Evolutionary conservation across 1,140 invertebrate genomes (phyloP).

Genomic region (Orussus abietinus): DNA sequence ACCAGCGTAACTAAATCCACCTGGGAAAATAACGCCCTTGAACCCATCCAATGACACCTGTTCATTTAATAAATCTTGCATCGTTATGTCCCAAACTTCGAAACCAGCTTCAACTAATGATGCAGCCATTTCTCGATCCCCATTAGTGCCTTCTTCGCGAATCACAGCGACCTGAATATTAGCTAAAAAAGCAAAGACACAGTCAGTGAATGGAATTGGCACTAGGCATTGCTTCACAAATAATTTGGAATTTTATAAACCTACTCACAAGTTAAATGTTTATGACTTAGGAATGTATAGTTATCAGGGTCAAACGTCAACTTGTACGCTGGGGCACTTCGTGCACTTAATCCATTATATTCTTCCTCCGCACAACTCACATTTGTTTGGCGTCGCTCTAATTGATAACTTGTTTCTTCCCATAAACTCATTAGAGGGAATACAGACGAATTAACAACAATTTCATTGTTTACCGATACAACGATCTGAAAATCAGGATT

Average conservation of each 20-base stretch:
- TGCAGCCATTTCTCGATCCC: constrained; percentile 97
- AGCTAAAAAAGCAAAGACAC: constrained; percentile 23
- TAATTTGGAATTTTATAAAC: constrained; percentile 9
- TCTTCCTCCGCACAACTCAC: constrained; percentile 75
- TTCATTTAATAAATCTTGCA: constrained; percentile 78
- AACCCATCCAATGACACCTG: constrained; percentile 74
- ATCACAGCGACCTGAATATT: constrained; percentile 80
- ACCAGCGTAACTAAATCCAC: constrained; percentile 96
- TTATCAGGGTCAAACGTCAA: constrained; percentile 69
- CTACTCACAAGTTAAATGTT: constrained; percentile 24
- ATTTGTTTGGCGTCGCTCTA: constrained; percentile 84
- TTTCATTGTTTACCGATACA: constrained; percentile 60
- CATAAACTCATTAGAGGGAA: constrained; percentile 72
- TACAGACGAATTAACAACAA: constrained; percentile 64
- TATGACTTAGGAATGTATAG: constrained; percentile 38
- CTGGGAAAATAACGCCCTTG: constrained; percentile 88
- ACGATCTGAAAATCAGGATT: constrained; percentile 47
- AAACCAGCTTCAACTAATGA: constrained; percentile 88
- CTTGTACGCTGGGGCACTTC: constrained; percentile 63
- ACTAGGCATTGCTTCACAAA: too few species aligned
- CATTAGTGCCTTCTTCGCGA: constrained; percentile 95
- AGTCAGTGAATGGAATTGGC: constrained; percentile 1
- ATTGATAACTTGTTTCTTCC: constrained; percentile 92
- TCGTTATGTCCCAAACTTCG: constrained; percentile 87
- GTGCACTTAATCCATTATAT: constrained; percentile 56